Evolutionary conservation across 2,888 invertebrate species (phyloP).

Genomic region (Netelia fuscicornis): DNA sequence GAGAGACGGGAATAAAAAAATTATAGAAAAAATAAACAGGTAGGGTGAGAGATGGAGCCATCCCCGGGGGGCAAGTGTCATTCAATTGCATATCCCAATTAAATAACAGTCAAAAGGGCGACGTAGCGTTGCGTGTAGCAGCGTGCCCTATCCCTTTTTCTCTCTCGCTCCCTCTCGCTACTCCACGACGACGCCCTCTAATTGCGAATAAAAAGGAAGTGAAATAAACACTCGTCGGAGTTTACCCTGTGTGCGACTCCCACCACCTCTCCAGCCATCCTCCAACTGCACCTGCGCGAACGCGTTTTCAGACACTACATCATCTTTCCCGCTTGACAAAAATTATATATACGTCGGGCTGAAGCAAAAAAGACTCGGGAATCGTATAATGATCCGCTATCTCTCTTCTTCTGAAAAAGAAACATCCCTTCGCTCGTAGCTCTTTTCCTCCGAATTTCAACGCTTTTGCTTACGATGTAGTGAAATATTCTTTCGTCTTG

Average conservation of each 20-base stretch:
- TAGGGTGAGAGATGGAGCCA: slow-evolving; percentile 55
- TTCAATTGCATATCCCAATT: slow-evolving; percentile 85
- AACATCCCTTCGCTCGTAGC: slow-evolving; percentile 9
- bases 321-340: slow-evolving; percentile 43
- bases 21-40: slow-evolving; percentile 13
- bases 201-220: slow-evolving; percentile 81
- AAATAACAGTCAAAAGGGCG: slow-evolving; percentile 85
- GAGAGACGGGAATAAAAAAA: slow-evolving; percentile 8
- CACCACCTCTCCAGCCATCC: slow-evolving; percentile 35
- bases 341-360: slow-evolving; percentile 3
- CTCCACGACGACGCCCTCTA: slow-evolving; percentile 82
- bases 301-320: slow-evolving; percentile 60
- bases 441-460: slow-evolving; percentile 16
- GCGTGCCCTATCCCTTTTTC: slow-evolving; percentile 64
- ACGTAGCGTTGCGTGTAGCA: slow-evolving; percentile 81
- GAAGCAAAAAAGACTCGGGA: slow-evolving; percentile 39
- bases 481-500: slow-evolving; percentile 6
- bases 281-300: slow-evolving; percentile 23
- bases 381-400: slow-evolving; percentile 56
- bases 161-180: neutral
- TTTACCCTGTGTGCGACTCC: slow-evolving; percentile 50
- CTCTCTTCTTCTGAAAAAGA: slow-evolving; percentile 36
- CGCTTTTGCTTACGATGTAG: slow-evolving; percentile 1
- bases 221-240: slow-evolving; percentile 78
- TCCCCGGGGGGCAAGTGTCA: slow-evolving; percentile 79